Evolutionary conservation across 1,140 invertebrate genomes (phyloP).

Genomic region (Calosoma granatense): DNA sequence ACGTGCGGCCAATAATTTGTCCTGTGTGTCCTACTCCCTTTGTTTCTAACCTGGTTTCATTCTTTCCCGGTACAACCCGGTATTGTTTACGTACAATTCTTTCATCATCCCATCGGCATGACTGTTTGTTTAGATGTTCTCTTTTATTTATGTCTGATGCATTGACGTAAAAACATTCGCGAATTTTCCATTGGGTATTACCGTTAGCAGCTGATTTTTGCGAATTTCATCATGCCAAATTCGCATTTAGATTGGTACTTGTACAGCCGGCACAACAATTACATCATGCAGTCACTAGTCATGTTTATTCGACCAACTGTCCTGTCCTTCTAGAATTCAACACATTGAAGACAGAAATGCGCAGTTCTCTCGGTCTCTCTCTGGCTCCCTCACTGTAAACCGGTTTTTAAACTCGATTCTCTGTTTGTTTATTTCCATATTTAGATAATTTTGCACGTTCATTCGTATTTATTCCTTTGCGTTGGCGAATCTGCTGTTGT

Average conservation of each 20-base stretch:
- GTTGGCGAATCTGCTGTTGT: neutral
- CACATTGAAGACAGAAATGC: neutral
- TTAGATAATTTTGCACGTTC: no score
- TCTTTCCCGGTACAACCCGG: neutral
- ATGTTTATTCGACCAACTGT: neutral
- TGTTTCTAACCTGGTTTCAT: neutral
- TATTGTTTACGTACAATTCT: neutral
- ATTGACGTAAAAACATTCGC: neutral
- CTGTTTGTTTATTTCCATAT: neutral
- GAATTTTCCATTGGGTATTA: no score
- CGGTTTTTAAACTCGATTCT: neutral
- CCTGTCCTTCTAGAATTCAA: neutral
- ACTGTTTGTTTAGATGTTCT: neutral
- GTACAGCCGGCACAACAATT: neutral
- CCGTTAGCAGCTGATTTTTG: no score
- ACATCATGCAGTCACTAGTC: neutral
- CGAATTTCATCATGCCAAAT: neutral
- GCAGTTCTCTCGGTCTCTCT: neutral
- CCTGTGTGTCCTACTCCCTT: conserved; percentile 2
- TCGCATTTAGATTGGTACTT: neutral
- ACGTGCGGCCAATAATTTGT: neutral
- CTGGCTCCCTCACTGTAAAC: no score
- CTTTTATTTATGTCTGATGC: neutral
- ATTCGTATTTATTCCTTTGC: neutral
- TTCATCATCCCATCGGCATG: neutral